phyloP scores from a whole-genome alignment of 2,113 vertebrate species.

The Cyprinodon brontotheroides region DNA sequence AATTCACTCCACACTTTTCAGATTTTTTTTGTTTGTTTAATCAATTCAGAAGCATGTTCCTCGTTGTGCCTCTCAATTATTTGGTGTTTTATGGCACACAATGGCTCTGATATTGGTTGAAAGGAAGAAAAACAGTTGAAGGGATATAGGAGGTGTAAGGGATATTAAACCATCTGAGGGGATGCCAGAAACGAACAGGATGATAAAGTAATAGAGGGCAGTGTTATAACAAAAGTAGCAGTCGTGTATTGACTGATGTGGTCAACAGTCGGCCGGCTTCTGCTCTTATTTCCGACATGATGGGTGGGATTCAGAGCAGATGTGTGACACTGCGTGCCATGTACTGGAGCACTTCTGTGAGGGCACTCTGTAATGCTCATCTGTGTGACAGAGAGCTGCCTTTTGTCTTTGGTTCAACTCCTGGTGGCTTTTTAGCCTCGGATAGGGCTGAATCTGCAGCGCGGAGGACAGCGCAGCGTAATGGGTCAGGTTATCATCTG shows the following conservation, averaged over 20 bases:
- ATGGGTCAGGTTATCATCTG: slow-evolving; percentile 12
- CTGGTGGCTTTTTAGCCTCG: slow-evolving; percentile 31
- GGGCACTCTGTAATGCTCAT: slow-evolving; percentile 4
- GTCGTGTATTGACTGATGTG: slow-evolving; percentile 1
- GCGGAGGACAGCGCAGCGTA: background rate
- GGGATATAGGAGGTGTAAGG: background rate
- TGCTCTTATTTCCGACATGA: slow-evolving; percentile 14
- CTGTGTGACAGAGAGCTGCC: slow-evolving; percentile 27
- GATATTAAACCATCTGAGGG: slow-evolving; percentile 1
- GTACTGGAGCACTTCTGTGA: slow-evolving; percentile 27
- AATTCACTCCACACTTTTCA: background rate
- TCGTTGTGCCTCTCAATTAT: background rate
- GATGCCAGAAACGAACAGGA: slow-evolving; percentile 8
- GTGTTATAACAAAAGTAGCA: slow-evolving; percentile 16
- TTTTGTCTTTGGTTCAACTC: slow-evolving; percentile 14
- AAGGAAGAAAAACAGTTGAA: no score
- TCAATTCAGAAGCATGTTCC: no score
- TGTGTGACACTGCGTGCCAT: slow-evolving; percentile 32
- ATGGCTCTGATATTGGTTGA: background rate
- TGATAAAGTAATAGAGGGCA: background rate
- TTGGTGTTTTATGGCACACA: background rate
- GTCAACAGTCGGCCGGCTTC: slow-evolving; percentile 9
- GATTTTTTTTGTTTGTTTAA: background rate
- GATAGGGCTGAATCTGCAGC: slow-evolving; percentile 22
- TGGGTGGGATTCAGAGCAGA: slow-evolving; percentile 30